phyloP scores from a whole-genome alignment of 2,797 vertebrate genomes.

The Cossypha caffra region DNA sequence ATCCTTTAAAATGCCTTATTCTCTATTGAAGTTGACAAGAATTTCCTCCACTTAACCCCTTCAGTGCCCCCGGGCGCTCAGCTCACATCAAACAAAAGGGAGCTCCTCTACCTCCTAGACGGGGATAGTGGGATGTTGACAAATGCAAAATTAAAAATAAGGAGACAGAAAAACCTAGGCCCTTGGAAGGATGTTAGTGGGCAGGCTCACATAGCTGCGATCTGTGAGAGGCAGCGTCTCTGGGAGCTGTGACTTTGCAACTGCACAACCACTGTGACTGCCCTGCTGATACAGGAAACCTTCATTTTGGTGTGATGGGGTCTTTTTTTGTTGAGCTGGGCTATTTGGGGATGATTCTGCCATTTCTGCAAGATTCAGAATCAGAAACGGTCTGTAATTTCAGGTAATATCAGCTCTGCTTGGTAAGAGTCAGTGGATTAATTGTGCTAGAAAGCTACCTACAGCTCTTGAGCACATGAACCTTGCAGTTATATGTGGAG shows the following conservation, averaged over 20 bases:
- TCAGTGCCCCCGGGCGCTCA: conserved; percentile 7
- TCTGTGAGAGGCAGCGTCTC: not conserved
- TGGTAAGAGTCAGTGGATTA: not conserved
- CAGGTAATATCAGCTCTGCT: not conserved
- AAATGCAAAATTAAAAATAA: conserved; percentile 37
- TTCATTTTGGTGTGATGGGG: not conserved
- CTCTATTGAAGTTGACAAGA: conserved; percentile 48
- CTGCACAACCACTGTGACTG: not conserved
- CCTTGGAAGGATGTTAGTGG: conserved; percentile 16
- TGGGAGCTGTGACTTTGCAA: not conserved
- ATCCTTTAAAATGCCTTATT: conserved; percentile 37
- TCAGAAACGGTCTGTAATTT: not conserved
- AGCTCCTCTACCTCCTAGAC: conserved; percentile 17
- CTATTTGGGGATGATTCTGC: not conserved
- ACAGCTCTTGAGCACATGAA: not conserved
- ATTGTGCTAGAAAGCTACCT: not conserved
- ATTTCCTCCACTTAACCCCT: conserved; percentile 59
- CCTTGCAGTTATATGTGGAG: not conserved
- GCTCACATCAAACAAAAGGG: conserved; percentile 50
- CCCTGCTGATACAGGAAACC: fast-evolving
- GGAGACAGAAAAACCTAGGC: not conserved
- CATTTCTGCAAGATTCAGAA: not conserved
- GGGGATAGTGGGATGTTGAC: not conserved
- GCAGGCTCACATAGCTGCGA: not conserved
- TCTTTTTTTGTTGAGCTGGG: not conserved